These are phyloP conservation scores for Drosophila lowei DNA, from an alignment of 1,140 invertebrate genomes.

Conservation along the genomic window DNA sequence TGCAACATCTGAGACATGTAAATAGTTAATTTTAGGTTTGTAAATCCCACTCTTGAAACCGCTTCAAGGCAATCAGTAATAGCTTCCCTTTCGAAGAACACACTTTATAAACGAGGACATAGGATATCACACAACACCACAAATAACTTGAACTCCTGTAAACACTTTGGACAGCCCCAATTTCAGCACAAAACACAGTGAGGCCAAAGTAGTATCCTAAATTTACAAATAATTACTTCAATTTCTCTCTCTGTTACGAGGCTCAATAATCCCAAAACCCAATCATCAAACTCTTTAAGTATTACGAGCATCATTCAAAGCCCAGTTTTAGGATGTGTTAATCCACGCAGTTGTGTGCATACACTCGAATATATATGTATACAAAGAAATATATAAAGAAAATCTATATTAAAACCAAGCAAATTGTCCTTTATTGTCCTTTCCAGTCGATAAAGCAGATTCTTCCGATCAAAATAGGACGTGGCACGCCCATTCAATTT, in stretches of 20 bases:
- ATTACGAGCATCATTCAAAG: conserved; percentile 15
- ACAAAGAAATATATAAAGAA: conserved; percentile 44
- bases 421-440: neutral
- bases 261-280: conserved; percentile 26
- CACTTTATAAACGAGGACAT: conserved; percentile 9
- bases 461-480: too few relatives aligned
- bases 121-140: conserved; percentile 17
- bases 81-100: conserved; percentile 23
- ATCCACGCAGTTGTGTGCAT: conserved; percentile 34
- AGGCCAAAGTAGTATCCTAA: conserved; percentile 38
- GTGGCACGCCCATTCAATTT: too few relatives aligned
- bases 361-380: conserved; percentile 47
- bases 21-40: conserved; percentile 40
- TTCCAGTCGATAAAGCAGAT: too few relatives aligned
- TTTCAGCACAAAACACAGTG: conserved; percentile 35
- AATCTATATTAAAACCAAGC: conserved; percentile 16
- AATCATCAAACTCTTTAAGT: conserved; percentile 35
- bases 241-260: conserved; percentile 29
- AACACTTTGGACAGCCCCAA: neutral
- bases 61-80: conserved; percentile 39
- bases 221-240: conserved; percentile 15
- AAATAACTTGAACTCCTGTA: conserved; percentile 26
- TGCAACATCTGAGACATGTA: conserved; percentile 39
- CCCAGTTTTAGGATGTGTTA: conserved; percentile 42
- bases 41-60: conserved; percentile 18